These are phyloP conservation scores for Meles meles DNA, from an alignment of 2,113 vertebrate species.

Conservation along the genomic window DNA sequence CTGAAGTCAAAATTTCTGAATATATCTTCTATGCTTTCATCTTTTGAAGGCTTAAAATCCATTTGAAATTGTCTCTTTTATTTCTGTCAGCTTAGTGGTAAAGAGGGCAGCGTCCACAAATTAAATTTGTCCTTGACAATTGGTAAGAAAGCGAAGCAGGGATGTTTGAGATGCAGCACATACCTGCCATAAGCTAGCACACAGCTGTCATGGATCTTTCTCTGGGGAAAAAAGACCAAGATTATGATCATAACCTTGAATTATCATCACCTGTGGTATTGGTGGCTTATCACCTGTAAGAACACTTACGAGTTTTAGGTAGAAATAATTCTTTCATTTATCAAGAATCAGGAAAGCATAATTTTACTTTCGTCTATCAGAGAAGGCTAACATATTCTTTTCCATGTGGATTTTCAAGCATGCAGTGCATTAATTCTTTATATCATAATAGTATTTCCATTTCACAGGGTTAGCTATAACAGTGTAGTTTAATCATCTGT, in stretches of 20 bases:
- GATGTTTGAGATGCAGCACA: constrained; percentile 53
- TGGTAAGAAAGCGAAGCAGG: not conserved
- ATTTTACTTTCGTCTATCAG: constrained; percentile 15
- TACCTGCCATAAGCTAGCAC: not conserved
- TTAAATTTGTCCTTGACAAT: constrained; percentile 70
- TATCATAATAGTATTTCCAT: not conserved
- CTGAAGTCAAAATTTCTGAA: not conserved
- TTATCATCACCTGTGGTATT: constrained; percentile 49
- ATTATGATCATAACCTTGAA: constrained; percentile 70
- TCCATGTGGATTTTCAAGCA: not conserved
- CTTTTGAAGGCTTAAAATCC: constrained; percentile 33
- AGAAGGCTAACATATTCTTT: not conserved
- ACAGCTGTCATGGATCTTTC: constrained; percentile 50
- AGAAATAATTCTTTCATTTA: constrained; percentile 33
- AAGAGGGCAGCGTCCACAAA: constrained; percentile 21
- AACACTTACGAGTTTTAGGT: not conserved
- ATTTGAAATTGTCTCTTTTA: constrained; percentile 44
- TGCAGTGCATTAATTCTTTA: not conserved
- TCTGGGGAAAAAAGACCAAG: constrained; percentile 20
- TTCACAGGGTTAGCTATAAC: not conserved
- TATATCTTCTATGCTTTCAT: not conserved
- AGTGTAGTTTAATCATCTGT: not conserved
- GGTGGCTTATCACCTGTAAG: constrained; percentile 10
- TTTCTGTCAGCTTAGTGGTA: constrained; percentile 33
- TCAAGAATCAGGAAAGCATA: not conserved